Evolutionary conservation across 2,113 vertebrate species (phyloP), one percentile per base, ranked within the genome.

Genomic region (Neotragus pygmaeus): DNA sequence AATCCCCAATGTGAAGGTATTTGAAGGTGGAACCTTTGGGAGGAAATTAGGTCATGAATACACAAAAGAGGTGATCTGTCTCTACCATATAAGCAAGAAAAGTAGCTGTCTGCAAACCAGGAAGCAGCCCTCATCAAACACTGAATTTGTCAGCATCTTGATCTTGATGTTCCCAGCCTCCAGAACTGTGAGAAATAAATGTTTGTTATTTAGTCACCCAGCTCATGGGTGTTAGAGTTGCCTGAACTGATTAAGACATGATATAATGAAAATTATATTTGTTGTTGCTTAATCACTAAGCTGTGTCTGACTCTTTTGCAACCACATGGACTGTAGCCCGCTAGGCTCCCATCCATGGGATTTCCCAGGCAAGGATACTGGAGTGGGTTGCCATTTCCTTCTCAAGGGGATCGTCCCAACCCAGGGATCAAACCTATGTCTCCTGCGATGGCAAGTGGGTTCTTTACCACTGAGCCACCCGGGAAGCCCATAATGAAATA

Each of bases 181-280:
- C 30, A 94, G 47, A 70, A 81, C 47, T 47, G 30, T 88, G 73
- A 66, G n/a, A 55, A 28, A 94, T 14, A 39, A 93, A 86, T 47
- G 23, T 21, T 66, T 94, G 47, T 14, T 66, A 28, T 57, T 66
- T 82, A 82, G 23, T 39, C 73, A 57, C 57, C 30, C 3, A 81
- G 21, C 66, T 60, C 43, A 88, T 45, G 14, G 73, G 55, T 57
- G 36, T 57, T 81, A 78, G 7, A 36, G 58, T 51, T 57, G 85
- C 75, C 49, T 55, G 23, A 33, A 81, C 11, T 70, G 30, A 82
- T 88, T 57, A 70, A 81, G 75, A 58, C 7, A 82, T 23, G 53
- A n/a, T 88, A 85, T 15, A 87, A 27, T n/a, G 14, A 64, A 93
- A 66, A 43, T 25, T 75, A 5, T 75, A 43, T 25, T 43, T 75